Evolutionary conservation across 2,888 invertebrate species (phyloP), one percentile per base, ranked within the genome.

Genomic region (Melangyna quadrimaculata): DNA sequence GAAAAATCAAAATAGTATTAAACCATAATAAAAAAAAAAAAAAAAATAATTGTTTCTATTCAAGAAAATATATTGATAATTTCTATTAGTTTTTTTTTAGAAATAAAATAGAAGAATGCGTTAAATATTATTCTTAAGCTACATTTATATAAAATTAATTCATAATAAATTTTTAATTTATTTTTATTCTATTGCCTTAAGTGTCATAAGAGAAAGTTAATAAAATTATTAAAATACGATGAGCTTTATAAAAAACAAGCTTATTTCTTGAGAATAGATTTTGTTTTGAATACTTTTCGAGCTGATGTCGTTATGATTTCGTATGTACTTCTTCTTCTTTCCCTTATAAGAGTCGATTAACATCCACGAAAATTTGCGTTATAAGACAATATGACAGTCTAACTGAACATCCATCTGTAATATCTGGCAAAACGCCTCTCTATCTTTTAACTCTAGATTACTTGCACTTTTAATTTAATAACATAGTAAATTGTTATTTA

Each of bases 181-280:
- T 82, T 81, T 77, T 82, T 67, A 72, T 59, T 71, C 67, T 71
- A 65, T 75, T 72, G 40, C 48, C 19, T 29, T 77, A 77, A 77
- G 65, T 77, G 55, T 81, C 81, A 81, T 71, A 71, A n/a, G 40
- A 37, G 35, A 59, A 14, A 22, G 17, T 19, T 35, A 59, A 59
- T 59, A 59, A 59, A 37, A 14, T 59, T 37, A 32, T 17, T 29
- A 9, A 14, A 22, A 22, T 51, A n/a, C n/a, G n/a, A 59, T 59
- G 37, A 59, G 35, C 57, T 59, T 29, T 59, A 59, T 12, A 35
- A 6, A 24, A 59, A 51, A 14, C n/a, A 51, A 51, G 24, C 51
- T 51, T 51, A 24, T 51, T 51, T 51, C 3, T 27, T 51, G 14
- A 51, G n/a, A 14, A 3, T 27, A 3, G 8, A 24, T 51, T 27